Percentiles rank a stretch among this genome's conserved stretches.
Conservation (phyloP, 1,140 invertebrate genomes). For the Hylyphantes graminicola region DNA sequence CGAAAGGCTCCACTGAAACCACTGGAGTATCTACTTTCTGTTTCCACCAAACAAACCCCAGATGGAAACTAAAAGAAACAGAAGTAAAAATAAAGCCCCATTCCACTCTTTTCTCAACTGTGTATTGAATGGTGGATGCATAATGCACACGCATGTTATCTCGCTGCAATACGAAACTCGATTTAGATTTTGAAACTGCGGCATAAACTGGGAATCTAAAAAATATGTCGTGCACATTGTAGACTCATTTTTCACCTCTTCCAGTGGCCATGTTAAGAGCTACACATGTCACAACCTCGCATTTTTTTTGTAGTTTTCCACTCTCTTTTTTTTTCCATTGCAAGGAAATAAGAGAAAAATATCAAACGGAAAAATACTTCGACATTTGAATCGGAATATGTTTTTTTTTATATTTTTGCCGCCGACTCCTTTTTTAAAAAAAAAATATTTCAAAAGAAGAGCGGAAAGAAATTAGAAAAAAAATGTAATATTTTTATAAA, state of each 20-base stretch:
- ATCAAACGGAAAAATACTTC: not conserved
- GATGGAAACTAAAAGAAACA: conserved; percentile 2
- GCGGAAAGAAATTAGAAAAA: too few species aligned
- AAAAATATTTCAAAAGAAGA: too few species aligned
- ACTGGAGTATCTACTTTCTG: not conserved
- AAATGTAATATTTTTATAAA: too few species aligned
- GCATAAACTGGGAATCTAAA: conserved; percentile 46
- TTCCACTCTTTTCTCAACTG: not conserved
- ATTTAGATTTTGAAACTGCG: conserved; percentile 36
- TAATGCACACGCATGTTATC: conserved; percentile 26
- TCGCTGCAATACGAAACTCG: conserved; percentile 26
- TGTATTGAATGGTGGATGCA: conserved; percentile 17
- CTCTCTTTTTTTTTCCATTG: not conserved
- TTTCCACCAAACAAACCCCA: conserved; percentile 1
- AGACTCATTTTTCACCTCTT: conserved; percentile 40
- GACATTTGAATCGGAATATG: conserved; percentile 22
- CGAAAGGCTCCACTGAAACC: too few species aligned
- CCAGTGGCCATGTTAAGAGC: conserved; percentile 4
- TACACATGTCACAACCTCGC: conserved; percentile 32
- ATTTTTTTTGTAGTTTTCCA: conserved; percentile 1
- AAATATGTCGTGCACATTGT: conserved; percentile 41
- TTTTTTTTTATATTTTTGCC: not conserved
- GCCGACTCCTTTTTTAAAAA: too few species aligned
- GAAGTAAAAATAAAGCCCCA: conserved; percentile 1
- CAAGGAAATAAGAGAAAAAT: conserved; percentile 7